Base-by-base conservation (phyloP, 2,797 vertebrate genomes). In the Geotria australis region DNA sequence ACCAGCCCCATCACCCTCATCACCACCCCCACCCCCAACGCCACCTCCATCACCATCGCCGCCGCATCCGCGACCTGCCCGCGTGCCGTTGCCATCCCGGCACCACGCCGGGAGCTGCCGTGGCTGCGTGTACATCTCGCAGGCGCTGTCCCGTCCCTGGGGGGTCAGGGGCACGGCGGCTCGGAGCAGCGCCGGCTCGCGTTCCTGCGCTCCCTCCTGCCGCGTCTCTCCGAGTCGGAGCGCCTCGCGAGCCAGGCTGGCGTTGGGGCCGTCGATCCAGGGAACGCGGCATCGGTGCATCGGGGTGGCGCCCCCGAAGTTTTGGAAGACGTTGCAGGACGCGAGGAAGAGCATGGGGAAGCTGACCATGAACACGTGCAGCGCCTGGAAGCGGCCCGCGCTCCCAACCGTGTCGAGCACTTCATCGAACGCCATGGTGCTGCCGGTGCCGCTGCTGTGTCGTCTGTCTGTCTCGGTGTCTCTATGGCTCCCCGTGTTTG, bases 261-360 rank as follows among this genome's bases (percentile, higher is more conserved):
- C 67, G 65, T 62, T 62, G 62, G 38, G 67, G 68, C 24, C 15
- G n/a, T 55, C 51, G n/a, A 55, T 7, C 51, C 51, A 55, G n/a
- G 51, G 51, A 51, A 55, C 51, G 59, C 61, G 57, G 60, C 67
- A 65, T 58, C 57, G 58, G 51, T 66, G 67, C 14, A 8, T 7
- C 0, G 61, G 64, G 0, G 61, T 62, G 12, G 51, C 51, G 51
- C n/a, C 51, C 7, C n/a, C n/a, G 59, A 66, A 66, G 59, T 64
- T 65, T 56, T 69, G 64, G 38, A 63, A 9, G 1, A 67, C 58
- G 24, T 60, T 10, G 2, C 64, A 61, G 9, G n/a, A 10, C 8
- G 65, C 60, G 1, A 47, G 0, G 6, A 60, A 14, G 46, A 59
- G 1, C 2, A 46, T 10, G 0, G 60, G 56, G 5, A 61, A 45